These are phyloP conservation scores for Automeris io DNA, from an alignment of 2,888 invertebrate species.

Conservation along the genomic window DNA sequence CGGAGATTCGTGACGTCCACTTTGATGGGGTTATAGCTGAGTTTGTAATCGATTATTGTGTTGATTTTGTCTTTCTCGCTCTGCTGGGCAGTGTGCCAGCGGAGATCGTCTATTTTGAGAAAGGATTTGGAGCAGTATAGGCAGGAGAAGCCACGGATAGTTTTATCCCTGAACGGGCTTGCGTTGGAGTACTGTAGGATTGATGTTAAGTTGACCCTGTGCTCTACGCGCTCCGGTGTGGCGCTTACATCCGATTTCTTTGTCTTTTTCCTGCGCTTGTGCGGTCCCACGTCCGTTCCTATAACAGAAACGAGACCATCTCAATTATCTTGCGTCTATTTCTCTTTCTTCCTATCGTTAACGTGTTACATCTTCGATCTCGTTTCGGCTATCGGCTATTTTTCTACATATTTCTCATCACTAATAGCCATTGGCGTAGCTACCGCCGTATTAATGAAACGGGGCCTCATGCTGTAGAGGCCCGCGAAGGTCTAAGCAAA, in stretches of 20 bases:
- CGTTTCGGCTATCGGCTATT: no score
- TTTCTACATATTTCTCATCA: no score
- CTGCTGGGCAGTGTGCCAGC: slow-evolving; percentile 53
- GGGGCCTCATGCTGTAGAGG: no score
- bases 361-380: neutral
- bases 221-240: slow-evolving; percentile 66
- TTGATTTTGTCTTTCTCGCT: slow-evolving; percentile 62
- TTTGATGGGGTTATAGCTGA: slow-evolving; percentile 69
- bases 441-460: no score
- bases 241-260: slow-evolving; percentile 61
- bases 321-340: slow-evolving; percentile 58
- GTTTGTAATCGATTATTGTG: slow-evolving; percentile 64
- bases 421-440: no score
- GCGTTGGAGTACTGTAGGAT: slow-evolving; percentile 70
- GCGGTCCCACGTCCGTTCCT: slow-evolving; percentile 57
- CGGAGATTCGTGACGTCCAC: slow-evolving; percentile 57
- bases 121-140: slow-evolving; percentile 64
- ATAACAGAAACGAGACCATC: slow-evolving; percentile 68
- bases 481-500: no score
- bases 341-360: slow-evolving; percentile 12
- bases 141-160: slow-evolving; percentile 62
- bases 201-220: slow-evolving; percentile 65
- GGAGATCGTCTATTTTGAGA: slow-evolving; percentile 47
- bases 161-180: slow-evolving; percentile 67
- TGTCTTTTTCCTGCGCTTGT: slow-evolving; percentile 61